phyloP scores from a whole-genome alignment of 2,113 vertebrate genomes.

The Tichodroma muraria region DNA sequence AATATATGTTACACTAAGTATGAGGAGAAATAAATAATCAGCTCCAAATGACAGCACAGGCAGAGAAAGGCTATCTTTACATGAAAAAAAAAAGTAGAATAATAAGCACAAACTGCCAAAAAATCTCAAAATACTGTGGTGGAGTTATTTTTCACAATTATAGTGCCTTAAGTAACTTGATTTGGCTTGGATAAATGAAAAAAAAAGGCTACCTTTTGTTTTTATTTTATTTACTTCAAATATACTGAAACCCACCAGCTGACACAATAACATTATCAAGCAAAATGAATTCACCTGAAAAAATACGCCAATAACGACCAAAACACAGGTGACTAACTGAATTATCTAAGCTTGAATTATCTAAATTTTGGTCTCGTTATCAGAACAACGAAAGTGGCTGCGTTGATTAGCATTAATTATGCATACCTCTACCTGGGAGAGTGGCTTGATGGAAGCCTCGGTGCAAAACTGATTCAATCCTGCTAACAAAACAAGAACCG shows the following conservation, averaged over 20 bases:
- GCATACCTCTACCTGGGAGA: conserved; percentile 74
- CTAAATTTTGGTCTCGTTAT: conserved; percentile 21
- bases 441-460: conserved; percentile 69
- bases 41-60: background rate
- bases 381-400: conserved; percentile 65
- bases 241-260: background rate
- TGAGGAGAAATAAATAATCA: background rate
- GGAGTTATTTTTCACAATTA: background rate
- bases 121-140: background rate
- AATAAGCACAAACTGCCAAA: background rate
- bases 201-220: background rate
- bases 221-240: background rate
- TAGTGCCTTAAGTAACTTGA: background rate
- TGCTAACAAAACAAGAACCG: conserved; percentile 73
- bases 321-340: background rate
- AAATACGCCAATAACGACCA: background rate
- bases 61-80: background rate
- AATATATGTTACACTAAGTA: background rate
- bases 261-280: background rate
- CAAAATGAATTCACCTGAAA: background rate
- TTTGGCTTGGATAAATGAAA: background rate
- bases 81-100: background rate
- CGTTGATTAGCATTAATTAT: conserved; percentile 70
- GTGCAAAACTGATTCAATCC: conserved; percentile 73
- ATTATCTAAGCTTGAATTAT: background rate